These are phyloP conservation scores for Tauraco hartlaubi DNA, from an alignment of 2,797 vertebrate genomes.

Conservation along the genomic window DNA sequence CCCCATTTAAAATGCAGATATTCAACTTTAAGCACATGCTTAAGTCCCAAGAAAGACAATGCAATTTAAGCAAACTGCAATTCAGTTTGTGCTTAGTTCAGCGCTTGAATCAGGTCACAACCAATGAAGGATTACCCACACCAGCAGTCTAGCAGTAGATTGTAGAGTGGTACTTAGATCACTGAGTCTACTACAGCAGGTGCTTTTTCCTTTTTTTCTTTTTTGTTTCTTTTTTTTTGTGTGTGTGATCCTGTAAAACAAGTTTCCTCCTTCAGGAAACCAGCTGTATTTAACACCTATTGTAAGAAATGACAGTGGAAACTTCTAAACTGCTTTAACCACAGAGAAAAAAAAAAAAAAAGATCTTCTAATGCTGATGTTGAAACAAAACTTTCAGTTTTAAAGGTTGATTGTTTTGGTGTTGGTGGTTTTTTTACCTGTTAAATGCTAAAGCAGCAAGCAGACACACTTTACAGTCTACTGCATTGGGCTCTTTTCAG, in stretches of 20 bases:
- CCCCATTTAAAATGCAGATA: not conserved
- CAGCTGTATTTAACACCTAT: not conserved
- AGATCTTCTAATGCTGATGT: not conserved
- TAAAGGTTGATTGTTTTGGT: constrained; percentile 7
- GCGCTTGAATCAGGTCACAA: not conserved
- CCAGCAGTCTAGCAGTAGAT: not conserved
- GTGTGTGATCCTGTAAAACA: not conserved
- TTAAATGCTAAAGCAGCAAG: constrained; percentile 29
- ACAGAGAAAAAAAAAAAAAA: not conserved
- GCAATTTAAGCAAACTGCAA: not conserved
- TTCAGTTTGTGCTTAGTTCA: not conserved
- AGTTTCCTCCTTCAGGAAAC: constrained; percentile 10
- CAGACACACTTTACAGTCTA: constrained; percentile 45
- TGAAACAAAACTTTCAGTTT: constrained; percentile 50
- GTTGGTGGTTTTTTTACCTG: not conserved
- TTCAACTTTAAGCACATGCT: not conserved
- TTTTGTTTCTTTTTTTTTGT: too few species aligned
- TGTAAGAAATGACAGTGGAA: not conserved
- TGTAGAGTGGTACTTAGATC: not conserved
- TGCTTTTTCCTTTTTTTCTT: not conserved
- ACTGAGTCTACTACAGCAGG: not conserved
- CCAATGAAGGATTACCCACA: not conserved
- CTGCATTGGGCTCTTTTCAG: constrained; percentile 36
- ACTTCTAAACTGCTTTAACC: not conserved
- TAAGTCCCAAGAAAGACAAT: not conserved